Evolutionary conservation across 2,797 vertebrate genomes (phyloP), one percentile per base, ranked within the genome.

Genomic region (Chiroxiphia lanceolata): DNA sequence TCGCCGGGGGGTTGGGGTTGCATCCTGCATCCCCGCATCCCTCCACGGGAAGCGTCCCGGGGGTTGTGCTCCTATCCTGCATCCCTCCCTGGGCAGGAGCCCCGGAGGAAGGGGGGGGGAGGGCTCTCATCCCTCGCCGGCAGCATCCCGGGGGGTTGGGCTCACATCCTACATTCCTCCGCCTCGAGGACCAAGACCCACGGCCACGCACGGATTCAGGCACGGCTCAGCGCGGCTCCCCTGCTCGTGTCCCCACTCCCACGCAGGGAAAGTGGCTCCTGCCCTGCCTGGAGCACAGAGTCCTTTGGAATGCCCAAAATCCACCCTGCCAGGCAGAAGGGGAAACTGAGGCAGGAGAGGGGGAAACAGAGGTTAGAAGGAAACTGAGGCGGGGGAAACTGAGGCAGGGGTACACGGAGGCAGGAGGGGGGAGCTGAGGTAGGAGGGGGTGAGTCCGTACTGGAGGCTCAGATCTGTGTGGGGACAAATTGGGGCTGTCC

Each of bases 401-500:
- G 67, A 77, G 83, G 54, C 19, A 27, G 23, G 9, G 6, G 15
- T 10, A 26, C 21, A 11, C 10, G 18, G 68, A 48, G 47, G 27
- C 31, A 42, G 26, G 14, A 33, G 50, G 11, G 45, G 15, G 61
- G 67, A 67, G 67, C 53, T 76, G 70, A 86, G 72, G 47, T 18
- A 27, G 23, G 10, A 70, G 5, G 21, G 29, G 19, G 7, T 14
- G 20, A n/a, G 20, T n/a, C 54, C 20, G 20, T 38, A 56, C 50
- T 4, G 13, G 40, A 2, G 3, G 40, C 31, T 69, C 65, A 19
- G 26, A 56, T 15, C 8, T 10, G 21, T 3, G 4, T 0, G 17
- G 45, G 40, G 69, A 4, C 26, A 45, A 9, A 29, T 0, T 3
- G 13, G 23, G 56, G 42, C 29, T 53, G 69, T 47, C 69, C 68